Percentiles rank a stretch among this genome's conserved stretches.
Conservation (phyloP, 2,888 invertebrate species). For the Entomobrya proxima region DNA sequence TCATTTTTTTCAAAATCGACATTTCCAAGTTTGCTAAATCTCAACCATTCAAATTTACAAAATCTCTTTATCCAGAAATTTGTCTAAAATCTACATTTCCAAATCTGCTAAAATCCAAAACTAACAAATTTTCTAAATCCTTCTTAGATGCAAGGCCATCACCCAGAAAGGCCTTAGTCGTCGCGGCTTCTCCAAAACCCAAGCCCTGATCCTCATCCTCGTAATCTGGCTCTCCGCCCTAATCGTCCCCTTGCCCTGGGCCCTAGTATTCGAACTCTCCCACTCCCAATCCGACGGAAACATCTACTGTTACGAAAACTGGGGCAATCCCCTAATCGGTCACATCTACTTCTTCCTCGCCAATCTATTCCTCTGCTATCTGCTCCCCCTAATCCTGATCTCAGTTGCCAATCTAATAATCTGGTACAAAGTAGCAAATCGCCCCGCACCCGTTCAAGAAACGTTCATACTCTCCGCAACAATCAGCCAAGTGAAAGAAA, state of each 20-base stretch:
- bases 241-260: slow-evolving; percentile 77
- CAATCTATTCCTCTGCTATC: neutral
- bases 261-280: slow-evolving; percentile 76
- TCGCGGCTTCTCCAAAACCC: slow-evolving; percentile 77
- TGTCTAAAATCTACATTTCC: no score
- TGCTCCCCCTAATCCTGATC: neutral
- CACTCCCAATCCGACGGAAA: slow-evolving; percentile 77
- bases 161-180: slow-evolving; percentile 90
- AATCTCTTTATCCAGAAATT: no score
- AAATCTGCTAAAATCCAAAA: no score
- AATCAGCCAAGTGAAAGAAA: neutral
- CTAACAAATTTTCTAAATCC: no score
- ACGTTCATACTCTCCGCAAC: no score
- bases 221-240: slow-evolving; percentile 78
- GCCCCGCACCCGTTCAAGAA: neutral
- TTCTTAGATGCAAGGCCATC: slow-evolving; percentile 95
- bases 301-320: slow-evolving; percentile 80
- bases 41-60: no score
- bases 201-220: slow-evolving; percentile 77
- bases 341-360: neutral
- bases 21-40: neutral
- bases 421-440: neutral
- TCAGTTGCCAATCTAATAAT: neutral
- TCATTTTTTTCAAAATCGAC: neutral
- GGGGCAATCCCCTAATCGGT: neutral